Evolutionary conservation across 1,140 invertebrate genomes (phyloP).

Genomic region (Nautilus pompilius): DNA sequence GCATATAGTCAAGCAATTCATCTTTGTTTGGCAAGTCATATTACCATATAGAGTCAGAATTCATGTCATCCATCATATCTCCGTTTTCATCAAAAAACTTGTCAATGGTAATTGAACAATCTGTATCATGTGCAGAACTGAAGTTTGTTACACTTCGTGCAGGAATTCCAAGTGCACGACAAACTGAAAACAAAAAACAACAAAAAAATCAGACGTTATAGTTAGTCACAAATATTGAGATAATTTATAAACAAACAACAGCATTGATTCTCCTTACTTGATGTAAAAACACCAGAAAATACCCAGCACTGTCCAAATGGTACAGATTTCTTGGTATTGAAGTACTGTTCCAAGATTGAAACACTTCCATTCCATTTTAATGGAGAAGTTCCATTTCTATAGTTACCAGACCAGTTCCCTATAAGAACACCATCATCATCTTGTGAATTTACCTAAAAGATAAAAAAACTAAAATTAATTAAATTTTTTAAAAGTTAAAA

Average conservation of each 20-base stretch:
- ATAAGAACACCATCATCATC: conserved; percentile 82
- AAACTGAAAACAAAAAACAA: conserved; percentile 68
- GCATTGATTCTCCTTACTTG: conserved; percentile 52
- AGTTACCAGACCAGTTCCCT: conserved; percentile 86
- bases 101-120: conserved; percentile 82
- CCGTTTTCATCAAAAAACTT: conserved; percentile 80
- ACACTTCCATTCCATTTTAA: conserved; percentile 12
- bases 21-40: too few species aligned
- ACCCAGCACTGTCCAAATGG: conserved; percentile 95
- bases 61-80: conserved; percentile 22
- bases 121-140: conserved; percentile 85
- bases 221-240: too few species aligned
- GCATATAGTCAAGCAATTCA: too few species aligned
- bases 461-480: background rate
- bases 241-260: too few species aligned
- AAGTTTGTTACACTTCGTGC: conserved; percentile 81
- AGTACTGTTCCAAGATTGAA: conserved; percentile 12
- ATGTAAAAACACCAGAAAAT: conserved; percentile 81
- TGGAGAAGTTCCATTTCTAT: conserved; percentile 76
- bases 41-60: background rate
- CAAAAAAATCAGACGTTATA: too few species aligned
- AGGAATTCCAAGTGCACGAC: conserved; percentile 80
- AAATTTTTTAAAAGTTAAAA: background rate
- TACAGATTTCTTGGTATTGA: conserved; percentile 55
- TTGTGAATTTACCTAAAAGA: conserved; percentile 38